These are phyloP conservation scores for Temnothorax nylanderi DNA, from an alignment of 1,140 invertebrate species.

Conservation along the genomic window DNA sequence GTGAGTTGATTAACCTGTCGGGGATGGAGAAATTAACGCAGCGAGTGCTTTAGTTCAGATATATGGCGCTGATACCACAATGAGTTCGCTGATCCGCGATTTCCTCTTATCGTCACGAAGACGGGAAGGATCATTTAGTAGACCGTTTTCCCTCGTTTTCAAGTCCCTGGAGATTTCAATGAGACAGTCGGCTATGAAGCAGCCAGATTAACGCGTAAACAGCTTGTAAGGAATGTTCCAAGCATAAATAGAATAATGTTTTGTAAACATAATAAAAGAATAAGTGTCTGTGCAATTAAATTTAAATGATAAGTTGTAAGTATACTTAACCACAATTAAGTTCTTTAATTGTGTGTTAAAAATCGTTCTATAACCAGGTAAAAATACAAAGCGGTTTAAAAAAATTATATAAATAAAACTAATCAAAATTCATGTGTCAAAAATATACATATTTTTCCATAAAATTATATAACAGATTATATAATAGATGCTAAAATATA, in stretches of 20 bases:
- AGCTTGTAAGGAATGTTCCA: not conserved
- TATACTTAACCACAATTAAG: not conserved
- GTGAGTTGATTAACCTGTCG: not conserved
- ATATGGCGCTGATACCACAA: not conserved
- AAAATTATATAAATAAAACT: not conserved
- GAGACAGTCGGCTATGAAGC: not conserved
- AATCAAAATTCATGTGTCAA: not conserved
- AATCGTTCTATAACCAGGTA: not conserved
- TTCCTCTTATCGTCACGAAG: not conserved
- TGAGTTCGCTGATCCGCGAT: conserved; percentile 4
- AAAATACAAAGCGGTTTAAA: not conserved
- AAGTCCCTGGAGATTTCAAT: not conserved
- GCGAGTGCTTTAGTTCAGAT: conserved; percentile 13
- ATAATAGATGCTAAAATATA: not conserved
- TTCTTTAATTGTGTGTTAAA: not conserved
- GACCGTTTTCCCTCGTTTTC: not conserved
- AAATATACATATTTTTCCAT: not conserved
- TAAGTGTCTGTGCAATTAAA: not conserved
- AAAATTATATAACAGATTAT: not conserved
- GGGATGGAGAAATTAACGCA: conserved; percentile 21
- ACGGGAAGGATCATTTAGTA: not conserved
- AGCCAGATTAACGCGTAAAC: not conserved
- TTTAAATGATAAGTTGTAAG: not conserved
- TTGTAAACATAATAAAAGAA: not conserved
- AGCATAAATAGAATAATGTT: not conserved